phyloP scores from a whole-genome alignment of 92 coral and sea anemone species.

The Paramuricea clavata region DNA sequence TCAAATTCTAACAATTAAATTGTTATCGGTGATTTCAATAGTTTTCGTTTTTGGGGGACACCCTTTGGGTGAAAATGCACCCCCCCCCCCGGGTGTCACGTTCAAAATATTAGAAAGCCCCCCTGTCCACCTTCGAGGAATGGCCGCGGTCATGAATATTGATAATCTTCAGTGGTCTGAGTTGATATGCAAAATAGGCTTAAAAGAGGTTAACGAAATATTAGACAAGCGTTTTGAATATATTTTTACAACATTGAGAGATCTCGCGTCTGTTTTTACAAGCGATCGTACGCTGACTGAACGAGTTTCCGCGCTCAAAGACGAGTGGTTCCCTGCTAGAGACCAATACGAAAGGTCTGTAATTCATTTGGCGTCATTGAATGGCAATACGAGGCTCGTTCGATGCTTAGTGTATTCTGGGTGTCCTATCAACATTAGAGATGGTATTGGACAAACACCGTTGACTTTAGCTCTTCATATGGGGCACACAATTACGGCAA shows the following conservation, averaged over 20 bases:
- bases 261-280: conserved; percentile 8
- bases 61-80: too few relatives aligned
- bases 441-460: conserved; percentile 44
- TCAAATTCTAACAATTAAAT: too few relatives aligned
- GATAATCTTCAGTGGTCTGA: neutral
- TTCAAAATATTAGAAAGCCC: too few relatives aligned
- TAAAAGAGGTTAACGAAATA: conserved; percentile 37
- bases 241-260: conserved; percentile 39
- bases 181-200: conserved; percentile 37
- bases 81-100: too few relatives aligned
- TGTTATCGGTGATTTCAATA: too few relatives aligned
- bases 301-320: neutral
- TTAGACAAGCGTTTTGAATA: conserved; percentile 31
- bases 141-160: too few relatives aligned
- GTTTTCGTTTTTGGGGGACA: too few relatives aligned
- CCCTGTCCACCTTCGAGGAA: too few relatives aligned
- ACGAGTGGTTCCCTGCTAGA: neutral
- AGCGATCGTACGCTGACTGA: conserved; percentile 15
- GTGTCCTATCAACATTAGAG: conserved; percentile 21
- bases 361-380: conserved; percentile 28
- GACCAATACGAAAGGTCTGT: conserved; percentile 37
- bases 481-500: conserved; percentile 11
- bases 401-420: conserved; percentile 19
- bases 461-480: conserved; percentile 31
- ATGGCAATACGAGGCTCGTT: conserved; percentile 36